phyloP scores from a whole-genome alignment of 2,888 invertebrate species.

The Spisula solida region DNA sequence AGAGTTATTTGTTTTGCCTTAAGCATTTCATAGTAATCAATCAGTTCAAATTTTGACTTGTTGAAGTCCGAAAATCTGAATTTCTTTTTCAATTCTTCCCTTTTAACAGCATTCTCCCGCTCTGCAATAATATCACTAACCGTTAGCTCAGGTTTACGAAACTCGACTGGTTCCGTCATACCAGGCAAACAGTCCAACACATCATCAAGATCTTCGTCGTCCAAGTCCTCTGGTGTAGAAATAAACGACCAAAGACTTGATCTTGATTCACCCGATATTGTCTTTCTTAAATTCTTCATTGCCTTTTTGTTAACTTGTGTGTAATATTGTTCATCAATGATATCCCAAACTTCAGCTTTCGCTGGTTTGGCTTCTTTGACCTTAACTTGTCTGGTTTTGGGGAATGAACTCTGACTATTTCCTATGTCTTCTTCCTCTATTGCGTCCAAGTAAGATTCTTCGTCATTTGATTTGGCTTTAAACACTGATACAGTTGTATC shows the following conservation, averaged over 20 bases:
- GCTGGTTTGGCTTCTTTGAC: conserved; percentile 58
- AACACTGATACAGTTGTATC: conserved; percentile 75
- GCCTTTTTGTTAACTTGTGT: conserved; percentile 72
- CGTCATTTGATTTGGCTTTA: conserved; percentile 71
- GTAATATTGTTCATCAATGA: conserved; percentile 73
- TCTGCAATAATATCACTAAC: conserved; percentile 71
- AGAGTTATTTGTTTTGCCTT: conserved; percentile 73
- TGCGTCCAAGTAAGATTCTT: conserved; percentile 70
- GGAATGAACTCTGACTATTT: conserved; percentile 44
- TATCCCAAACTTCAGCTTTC: conserved; percentile 71
- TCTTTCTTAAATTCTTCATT: conserved; percentile 71
- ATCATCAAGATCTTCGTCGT: conserved; percentile 72
- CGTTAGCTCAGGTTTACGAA: conserved; percentile 60
- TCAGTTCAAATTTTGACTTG: conserved; percentile 74
- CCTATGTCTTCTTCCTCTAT: conserved; percentile 79
- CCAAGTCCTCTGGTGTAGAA: conserved; percentile 74
- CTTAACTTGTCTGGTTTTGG: conserved; percentile 58
- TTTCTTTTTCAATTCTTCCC: conserved; percentile 48
- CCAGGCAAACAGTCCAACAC: conserved; percentile 79
- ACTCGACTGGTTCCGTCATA: conserved; percentile 70
- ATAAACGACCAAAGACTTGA: conserved; percentile 77
- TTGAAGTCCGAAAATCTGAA: conserved; percentile 58
- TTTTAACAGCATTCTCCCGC: conserved; percentile 55
- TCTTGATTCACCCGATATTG: conserved; percentile 74
- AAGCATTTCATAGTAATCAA: conserved; percentile 77